These are phyloP conservation scores for Callyntrura guangdongensis DNA, from an alignment of 2,888 invertebrate species.

Conservation along the genomic window DNA sequence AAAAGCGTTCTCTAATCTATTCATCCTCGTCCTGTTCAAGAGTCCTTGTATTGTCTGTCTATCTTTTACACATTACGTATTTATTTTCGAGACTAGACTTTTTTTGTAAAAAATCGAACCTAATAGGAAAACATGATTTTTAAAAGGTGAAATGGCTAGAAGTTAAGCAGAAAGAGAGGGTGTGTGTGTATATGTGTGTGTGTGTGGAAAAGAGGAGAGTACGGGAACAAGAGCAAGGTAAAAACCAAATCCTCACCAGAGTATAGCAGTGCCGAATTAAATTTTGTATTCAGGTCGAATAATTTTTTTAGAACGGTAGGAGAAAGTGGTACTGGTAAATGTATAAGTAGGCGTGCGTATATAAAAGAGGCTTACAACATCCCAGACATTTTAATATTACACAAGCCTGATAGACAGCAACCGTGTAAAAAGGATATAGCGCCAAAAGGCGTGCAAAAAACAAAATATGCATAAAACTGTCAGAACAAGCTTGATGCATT, in stretches of 20 bases:
- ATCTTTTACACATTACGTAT: background rate
- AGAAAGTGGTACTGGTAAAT: background rate
- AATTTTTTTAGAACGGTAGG: slow-evolving; percentile 30
- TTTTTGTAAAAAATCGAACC: slow-evolving; percentile 20
- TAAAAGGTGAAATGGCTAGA: background rate
- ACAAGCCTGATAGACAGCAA: background rate
- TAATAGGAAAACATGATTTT: slow-evolving; percentile 38
- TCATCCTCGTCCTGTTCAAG: slow-evolving; percentile 33
- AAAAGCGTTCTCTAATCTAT: slow-evolving; percentile 19
- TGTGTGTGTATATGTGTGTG: too few species aligned
- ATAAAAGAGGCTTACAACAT: background rate
- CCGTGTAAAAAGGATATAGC: background rate
- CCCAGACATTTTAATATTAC: background rate
- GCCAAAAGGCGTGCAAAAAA: slow-evolving; percentile 62
- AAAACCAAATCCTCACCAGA: slow-evolving; percentile 42
- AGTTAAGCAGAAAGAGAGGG: background rate
- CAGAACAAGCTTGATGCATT: slow-evolving; percentile 74
- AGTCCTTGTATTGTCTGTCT: background rate
- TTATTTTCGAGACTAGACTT: background rate
- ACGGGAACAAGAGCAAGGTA: background rate
- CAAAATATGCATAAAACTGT: slow-evolving; percentile 75
- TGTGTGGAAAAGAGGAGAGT: background rate
- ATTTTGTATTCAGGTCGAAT: slow-evolving; percentile 66
- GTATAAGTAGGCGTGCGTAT: background rate
- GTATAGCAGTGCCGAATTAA: slow-evolving; percentile 54